Evolutionary conservation across 2,113 vertebrate genomes (phyloP).

Genomic region (Boulengeromyrus knoepffleri): DNA sequence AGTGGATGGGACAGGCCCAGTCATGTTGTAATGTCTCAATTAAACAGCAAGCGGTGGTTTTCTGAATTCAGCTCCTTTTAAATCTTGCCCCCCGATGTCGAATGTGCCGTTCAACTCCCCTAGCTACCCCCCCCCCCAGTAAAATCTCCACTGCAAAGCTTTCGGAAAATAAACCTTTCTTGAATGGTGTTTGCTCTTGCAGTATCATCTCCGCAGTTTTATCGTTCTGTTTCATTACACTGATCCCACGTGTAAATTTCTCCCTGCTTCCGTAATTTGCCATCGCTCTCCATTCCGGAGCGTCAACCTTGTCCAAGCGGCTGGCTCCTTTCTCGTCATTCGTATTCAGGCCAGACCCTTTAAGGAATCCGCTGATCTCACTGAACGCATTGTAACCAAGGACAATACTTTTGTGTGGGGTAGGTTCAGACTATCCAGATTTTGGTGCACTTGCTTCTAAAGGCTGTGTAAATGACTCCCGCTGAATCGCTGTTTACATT

Average conservation of each 20-base stretch:
- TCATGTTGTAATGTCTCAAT: constrained; percentile 81
- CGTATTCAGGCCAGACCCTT: constrained; percentile 73
- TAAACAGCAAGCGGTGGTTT: constrained; percentile 33
- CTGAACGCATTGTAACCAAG: constrained; percentile 70
- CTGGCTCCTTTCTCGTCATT: constrained; percentile 67
- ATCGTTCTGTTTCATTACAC: neutral
- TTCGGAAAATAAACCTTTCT: neutral
- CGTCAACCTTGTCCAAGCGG: neutral
- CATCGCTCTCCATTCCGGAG: neutral
- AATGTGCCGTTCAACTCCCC: neutral
- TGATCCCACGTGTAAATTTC: neutral
- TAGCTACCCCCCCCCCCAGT: neutral
- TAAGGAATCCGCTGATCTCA: constrained; percentile 75
- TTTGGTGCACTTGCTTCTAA: neutral
- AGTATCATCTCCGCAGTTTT: neutral
- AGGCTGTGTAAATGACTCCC: neutral
- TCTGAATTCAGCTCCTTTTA: neutral
- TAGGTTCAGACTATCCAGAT: neutral
- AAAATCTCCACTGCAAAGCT: neutral
- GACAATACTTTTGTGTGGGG: constrained; percentile 52
- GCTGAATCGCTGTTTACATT: neutral
- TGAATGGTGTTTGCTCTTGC: neutral
- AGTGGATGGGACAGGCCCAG: constrained; percentile 73
- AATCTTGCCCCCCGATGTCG: neutral
- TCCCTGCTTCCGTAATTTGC: neutral